Percentiles rank a stretch among this genome's conserved stretches.
Evolutionary conservation across 2,888 invertebrate species (phyloP).

Genomic region (Octonoba sinensis): DNA sequence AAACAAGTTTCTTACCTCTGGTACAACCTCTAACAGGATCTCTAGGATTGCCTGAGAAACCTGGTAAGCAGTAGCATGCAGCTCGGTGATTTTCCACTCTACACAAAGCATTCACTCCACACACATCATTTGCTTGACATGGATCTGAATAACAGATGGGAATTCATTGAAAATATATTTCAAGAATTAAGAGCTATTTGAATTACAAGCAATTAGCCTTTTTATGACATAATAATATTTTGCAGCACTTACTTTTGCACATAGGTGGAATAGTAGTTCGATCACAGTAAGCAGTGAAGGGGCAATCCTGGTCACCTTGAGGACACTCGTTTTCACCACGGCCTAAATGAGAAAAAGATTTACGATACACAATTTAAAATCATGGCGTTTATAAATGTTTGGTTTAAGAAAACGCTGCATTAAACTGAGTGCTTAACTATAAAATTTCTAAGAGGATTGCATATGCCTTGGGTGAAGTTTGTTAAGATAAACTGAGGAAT

Average conservation of each 20-base stretch:
- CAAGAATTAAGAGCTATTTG: not conserved
- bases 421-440: not conserved
- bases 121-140: slow-evolving; percentile 78
- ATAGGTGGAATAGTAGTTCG: slow-evolving; percentile 61
- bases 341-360: slow-evolving; percentile 59
- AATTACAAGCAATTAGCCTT: too few species aligned
- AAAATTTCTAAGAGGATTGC: not conserved
- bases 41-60: slow-evolving; percentile 81
- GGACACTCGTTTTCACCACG: slow-evolving; percentile 81
- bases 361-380: not conserved
- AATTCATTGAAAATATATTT: not conserved
- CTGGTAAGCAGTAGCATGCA: slow-evolving; percentile 79
- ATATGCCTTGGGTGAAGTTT: too few species aligned
- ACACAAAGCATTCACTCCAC: slow-evolving; percentile 82
- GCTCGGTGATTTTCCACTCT: slow-evolving; percentile 79
- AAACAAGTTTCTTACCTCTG: slow-evolving; percentile 30
- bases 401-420: not conserved
- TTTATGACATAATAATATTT: not conserved
- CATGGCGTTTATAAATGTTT: not conserved
- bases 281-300: slow-evolving; percentile 77
- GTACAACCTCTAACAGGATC: slow-evolving; percentile 64
- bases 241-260: slow-evolving; percentile 70
- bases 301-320: slow-evolving; percentile 68
- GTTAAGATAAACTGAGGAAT: too few species aligned
- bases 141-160: slow-evolving; percentile 76